Base-by-base conservation (phyloP, 2,113 vertebrate genomes). In the Perognathus longimembris region DNA sequence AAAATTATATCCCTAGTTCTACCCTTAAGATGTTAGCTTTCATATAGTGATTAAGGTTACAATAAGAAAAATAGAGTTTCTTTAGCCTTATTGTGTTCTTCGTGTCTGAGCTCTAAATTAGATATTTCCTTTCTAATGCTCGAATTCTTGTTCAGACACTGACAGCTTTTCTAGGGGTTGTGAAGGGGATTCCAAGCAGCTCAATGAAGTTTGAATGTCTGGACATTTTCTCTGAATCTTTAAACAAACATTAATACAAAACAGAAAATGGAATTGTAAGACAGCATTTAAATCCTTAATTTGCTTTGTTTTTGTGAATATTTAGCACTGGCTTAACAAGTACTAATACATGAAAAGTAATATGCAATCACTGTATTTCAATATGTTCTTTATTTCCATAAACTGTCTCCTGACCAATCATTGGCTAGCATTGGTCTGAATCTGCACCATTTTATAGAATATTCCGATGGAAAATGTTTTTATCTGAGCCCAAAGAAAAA, bases 101-200 rank as follows among this genome's bases (percentile, higher is more conserved):
- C 95, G 93, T 10, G 57, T 92, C 57, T 85, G 85, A 82, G 89
- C 80, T 96, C 81, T 94, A 94, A 95, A 97, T 86, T 76, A 97
- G 95, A 97, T 88, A 95, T 96, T 97, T 97, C 88, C 90, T 97
- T 70, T 91, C 85, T 92, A 69, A 88, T 77, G 83, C 74, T 95
- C 94, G 94, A 95, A 78, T 94, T 96, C 75, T 73, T 97, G 17
- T 87, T 94, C 92, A 96, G 97, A 85, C 79, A 97, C 87, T 97
- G 90, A 95, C 75, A 94, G 91, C 38, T 73, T 96, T 97, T 96
- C 84, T 63, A 81, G 97, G 69, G 5, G 0, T 95, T 78, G 42
- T 10, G 2, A 74, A 95, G 86, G 76, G 11, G 78, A 71, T 14
- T 93, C 79, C 96, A 96, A 88, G 38, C 73, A 76, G 7, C 89